A percentile compares a stretch with the other conserved stretches of the same genome.
Conservation (phyloP, 1,140 invertebrate species). For the Adoxophyes honmai region DNA sequence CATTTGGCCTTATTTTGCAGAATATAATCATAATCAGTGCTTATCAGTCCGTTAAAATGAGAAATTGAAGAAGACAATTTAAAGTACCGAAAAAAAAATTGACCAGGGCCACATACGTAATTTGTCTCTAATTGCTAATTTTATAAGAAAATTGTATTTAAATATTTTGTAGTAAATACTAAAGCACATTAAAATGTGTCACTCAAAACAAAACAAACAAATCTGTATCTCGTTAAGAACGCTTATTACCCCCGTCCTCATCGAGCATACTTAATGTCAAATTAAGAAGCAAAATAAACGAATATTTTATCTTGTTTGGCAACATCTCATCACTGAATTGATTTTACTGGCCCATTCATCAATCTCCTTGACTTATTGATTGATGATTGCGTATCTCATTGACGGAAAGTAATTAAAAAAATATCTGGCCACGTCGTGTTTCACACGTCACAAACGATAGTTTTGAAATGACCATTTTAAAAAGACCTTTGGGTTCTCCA, state of each 20-base stretch:
- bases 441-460: slow-evolving; percentile 23
- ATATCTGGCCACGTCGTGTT: slow-evolving; percentile 30
- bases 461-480: slow-evolving; percentile 19
- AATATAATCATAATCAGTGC: too few species aligned
- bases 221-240: slow-evolving; percentile 22
- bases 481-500: slow-evolving; percentile 1
- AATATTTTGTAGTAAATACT: too few species aligned
- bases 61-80: too few species aligned
- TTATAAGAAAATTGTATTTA: too few species aligned
- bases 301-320: slow-evolving; percentile 15
- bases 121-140: too few species aligned
- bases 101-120: too few species aligned
- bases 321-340: slow-evolving; percentile 65
- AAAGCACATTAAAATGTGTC: too few species aligned
- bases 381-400: slow-evolving; percentile 57
- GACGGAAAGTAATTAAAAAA: slow-evolving; percentile 68
- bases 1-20: too few species aligned
- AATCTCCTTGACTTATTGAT: slow-evolving; percentile 71
- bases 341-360: slow-evolving; percentile 62
- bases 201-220: background rate
- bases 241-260: slow-evolving; percentile 28
- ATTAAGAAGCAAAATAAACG: slow-evolving; percentile 52
- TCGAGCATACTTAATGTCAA: slow-evolving; percentile 61
- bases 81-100: too few species aligned
- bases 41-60: too few species aligned